Base-by-base conservation (phyloP, 2,888 invertebrate species). In the Adelognathus sp. region DNA sequence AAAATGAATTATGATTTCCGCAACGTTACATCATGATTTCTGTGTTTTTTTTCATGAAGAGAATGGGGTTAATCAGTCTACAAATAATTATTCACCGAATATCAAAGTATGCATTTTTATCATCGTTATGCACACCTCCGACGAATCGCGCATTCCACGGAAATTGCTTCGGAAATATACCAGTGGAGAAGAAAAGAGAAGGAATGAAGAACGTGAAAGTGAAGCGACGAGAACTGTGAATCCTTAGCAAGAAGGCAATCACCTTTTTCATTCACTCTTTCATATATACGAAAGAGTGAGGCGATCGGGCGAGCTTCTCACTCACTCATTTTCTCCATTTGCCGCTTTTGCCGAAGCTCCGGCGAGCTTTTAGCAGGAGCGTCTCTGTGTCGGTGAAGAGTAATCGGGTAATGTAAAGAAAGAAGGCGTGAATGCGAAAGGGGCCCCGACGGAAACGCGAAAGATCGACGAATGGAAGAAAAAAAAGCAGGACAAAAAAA, bases 401-500 rank as follows among this genome's bases (percentile, higher is more conserved):
- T 86, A 87, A 89, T 88, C 87, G 86, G 86, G 85, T 88, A 88
- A 88, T 88, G 86, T 83, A 81, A n/a, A 84, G 85, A 84, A 80
- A 69, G 81, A 80, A 77, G 56, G 56, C 70, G 64, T 70, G 78
- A 79, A 79, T 79, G 71, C 73, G 74, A 67, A 82, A 77, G 69
- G 29, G 52, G n/a, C n/a, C n/a, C n/a, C 29, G 31, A 31, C 4
- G 36, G 58, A 18, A 63, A 31, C 56, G 41, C 58, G 21, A n/a
- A 41, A 31, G 58, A 70, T 24, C 36, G 46, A 29, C n/a, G 46
- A 61, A 29, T 21, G 31, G 61, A 41, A 50, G 56, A 44, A 31
- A 60, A 76, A 71, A 71, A 70, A 76, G 61, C 66, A 73, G 44
- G 29, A 11, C 56, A 16, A 70, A 27, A 74, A 46, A 44, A 9